Percentiles rank a stretch among this genome's conserved stretches.
Conservation (phyloP, 2,888 invertebrate species). For the Ormyrus labotus region DNA sequence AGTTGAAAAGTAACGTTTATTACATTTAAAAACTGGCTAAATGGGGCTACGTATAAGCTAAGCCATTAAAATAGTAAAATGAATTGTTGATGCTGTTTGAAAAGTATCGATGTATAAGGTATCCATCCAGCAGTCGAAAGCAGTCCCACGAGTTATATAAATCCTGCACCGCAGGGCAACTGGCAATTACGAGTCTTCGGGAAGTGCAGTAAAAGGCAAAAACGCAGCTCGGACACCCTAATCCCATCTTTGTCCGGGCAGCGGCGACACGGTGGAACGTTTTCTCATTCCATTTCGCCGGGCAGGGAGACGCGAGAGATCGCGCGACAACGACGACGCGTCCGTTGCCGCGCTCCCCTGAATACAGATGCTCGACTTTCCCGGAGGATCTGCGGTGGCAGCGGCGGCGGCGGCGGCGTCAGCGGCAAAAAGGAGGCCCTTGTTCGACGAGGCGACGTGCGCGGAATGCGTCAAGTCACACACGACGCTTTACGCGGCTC, state of each 20-base stretch:
- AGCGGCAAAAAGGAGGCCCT: slow-evolving; percentile 9
- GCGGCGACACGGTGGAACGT: not conserved
- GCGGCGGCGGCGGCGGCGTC: not conserved
- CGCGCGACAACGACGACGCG: slow-evolving; percentile 19
- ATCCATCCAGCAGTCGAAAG: too few relatives aligned
- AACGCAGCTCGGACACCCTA: slow-evolving; percentile 12
- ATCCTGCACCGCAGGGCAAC: too few relatives aligned
- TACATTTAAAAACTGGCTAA: too few relatives aligned
- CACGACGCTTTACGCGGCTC: not conserved
- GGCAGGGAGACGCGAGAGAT: slow-evolving; percentile 1
- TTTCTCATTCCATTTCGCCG: slow-evolving; percentile 6
- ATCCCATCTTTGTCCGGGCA: slow-evolving; percentile 24
- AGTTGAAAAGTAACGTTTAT: too few relatives aligned
- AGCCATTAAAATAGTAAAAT: too few relatives aligned
- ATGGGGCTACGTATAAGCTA: too few relatives aligned
- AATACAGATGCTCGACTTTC: slow-evolving; percentile 42
- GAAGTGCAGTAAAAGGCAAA: not conserved
- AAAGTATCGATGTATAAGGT: too few relatives aligned
- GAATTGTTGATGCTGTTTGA: too few relatives aligned
- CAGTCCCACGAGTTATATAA: too few relatives aligned
- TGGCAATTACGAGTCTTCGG: too few relatives aligned
- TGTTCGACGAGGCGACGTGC: slow-evolving; percentile 11
- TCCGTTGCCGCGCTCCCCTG: slow-evolving; percentile 7
- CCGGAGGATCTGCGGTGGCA: not conserved
- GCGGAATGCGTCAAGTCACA: slow-evolving; percentile 1